Evolutionary conservation across 2,888 invertebrate species (phyloP).

Genomic region (Drosophila cyrtoloma): DNA sequence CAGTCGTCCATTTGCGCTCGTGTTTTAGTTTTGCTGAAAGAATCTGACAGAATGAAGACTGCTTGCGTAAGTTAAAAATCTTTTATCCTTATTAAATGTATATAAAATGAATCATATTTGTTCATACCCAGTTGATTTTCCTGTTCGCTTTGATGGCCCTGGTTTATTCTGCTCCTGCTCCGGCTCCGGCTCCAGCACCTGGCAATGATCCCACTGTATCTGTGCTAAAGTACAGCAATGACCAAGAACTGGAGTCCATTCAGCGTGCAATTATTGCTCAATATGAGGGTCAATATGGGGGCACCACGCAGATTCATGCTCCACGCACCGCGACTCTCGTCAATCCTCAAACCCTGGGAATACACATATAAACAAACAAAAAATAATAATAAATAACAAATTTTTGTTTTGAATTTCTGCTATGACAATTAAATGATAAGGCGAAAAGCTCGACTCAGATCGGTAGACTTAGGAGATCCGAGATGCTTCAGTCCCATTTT

Average conservation of each 20-base stretch:
- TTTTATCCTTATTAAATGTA: not conserved
- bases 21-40: constrained; percentile 50
- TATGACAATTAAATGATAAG: constrained; percentile 53
- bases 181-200: constrained; percentile 39
- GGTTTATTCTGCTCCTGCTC: constrained; percentile 38
- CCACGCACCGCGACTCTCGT: constrained; percentile 57
- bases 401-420: constrained; percentile 28
- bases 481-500: constrained; percentile 56
- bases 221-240: constrained; percentile 70
- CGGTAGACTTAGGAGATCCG: constrained; percentile 10
- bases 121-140: constrained; percentile 48
- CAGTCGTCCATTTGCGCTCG: constrained; percentile 10
- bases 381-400: constrained; percentile 53
- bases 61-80: constrained; percentile 50
- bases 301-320: constrained; percentile 72
- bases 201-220: constrained; percentile 62
- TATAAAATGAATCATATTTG: not conserved
- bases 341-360: constrained; percentile 62
- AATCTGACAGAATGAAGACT: constrained; percentile 60
- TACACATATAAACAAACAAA: constrained; percentile 49
- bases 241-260: constrained; percentile 72
- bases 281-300: constrained; percentile 74
- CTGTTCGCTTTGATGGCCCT: constrained; percentile 51
- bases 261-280: constrained; percentile 80
- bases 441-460: constrained; percentile 16